A percentile compares a stretch with the other conserved stretches of the same genome.
These are phyloP conservation scores for Wasmannia auropunctata DNA, from an alignment of 1,140 invertebrate species.

Conservation along the genomic window DNA sequence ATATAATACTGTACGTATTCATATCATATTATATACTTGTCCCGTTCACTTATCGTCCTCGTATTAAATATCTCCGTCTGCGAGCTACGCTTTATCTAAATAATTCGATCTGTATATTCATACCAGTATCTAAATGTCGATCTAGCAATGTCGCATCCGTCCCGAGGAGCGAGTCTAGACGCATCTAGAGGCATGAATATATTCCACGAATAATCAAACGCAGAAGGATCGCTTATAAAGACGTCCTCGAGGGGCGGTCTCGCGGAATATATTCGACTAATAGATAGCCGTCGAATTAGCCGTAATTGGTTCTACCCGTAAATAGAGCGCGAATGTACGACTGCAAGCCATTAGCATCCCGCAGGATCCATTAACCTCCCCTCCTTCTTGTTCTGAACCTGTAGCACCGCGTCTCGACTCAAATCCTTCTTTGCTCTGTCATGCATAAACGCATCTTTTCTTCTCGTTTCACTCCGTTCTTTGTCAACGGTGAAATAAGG, in stretches of 20 bases:
- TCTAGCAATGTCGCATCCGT: slow-evolving; percentile 6
- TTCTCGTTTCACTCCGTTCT: neutral
- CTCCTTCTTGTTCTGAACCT: slow-evolving; percentile 59
- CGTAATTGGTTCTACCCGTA: slow-evolving; percentile 71
- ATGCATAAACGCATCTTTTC: neutral
- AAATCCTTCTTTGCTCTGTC: slow-evolving; percentile 44
- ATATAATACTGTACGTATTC: neutral
- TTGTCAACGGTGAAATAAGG: slow-evolving; percentile 29
- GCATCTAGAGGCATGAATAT: slow-evolving; percentile 7
- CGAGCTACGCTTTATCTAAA: slow-evolving; percentile 31
- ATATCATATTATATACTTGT: neutral
- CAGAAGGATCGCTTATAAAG: slow-evolving; percentile 63
- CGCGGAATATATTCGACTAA: slow-evolving; percentile 69
- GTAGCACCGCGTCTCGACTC: slow-evolving; percentile 56
- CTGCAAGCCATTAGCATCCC: slow-evolving; percentile 73
- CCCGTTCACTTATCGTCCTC: neutral
- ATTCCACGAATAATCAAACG: slow-evolving; percentile 33
- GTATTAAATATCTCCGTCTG: slow-evolving; percentile 21
- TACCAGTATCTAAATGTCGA: neutral
- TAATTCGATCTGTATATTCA: slow-evolving; percentile 32
- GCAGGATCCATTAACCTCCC: slow-evolving; percentile 72
- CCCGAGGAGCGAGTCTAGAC: neutral
- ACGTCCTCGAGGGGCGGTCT: slow-evolving; percentile 48
- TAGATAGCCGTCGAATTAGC: slow-evolving; percentile 73
- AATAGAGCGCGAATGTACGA: slow-evolving; percentile 59